Evolutionary conservation across 1,140 invertebrate species (phyloP).

Genomic region (Macrocentrus cingulum): DNA sequence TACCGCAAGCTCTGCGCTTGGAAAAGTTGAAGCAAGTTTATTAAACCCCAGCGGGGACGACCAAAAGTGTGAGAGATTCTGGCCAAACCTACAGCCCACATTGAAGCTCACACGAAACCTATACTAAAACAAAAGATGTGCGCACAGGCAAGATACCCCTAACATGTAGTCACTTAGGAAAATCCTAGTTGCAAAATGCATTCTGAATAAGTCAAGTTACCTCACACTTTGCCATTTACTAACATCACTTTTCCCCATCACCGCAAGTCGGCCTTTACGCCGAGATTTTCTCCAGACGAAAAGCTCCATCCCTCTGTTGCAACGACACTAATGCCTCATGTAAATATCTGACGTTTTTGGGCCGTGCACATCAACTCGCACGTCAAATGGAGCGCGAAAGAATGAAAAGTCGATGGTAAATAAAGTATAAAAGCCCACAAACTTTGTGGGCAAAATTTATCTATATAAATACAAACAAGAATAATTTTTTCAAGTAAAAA

Average conservation of each 20-base stretch:
- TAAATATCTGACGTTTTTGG: constrained; percentile 21
- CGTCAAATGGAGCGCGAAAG: constrained; percentile 13
- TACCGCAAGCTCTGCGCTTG: background rate
- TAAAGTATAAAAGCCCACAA: background rate
- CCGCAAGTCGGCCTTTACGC: constrained; percentile 1
- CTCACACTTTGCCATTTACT: constrained; percentile 1
- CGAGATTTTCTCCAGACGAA: constrained; percentile 7
- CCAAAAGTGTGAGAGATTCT: constrained; percentile 2
- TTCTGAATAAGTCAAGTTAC: constrained; percentile 26
- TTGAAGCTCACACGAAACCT: too few species aligned
- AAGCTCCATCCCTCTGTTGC: background rate
- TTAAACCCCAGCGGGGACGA: constrained; percentile 7
- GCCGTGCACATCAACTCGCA: constrained; percentile 9
- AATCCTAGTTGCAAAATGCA: constrained; percentile 20
- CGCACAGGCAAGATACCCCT: too few species aligned
- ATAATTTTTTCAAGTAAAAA: too few species aligned
- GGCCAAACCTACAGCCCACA: background rate
- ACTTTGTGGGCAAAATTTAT: too few species aligned
- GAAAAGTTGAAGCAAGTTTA: constrained; percentile 12
- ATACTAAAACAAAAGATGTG: too few species aligned
- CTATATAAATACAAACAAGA: too few species aligned
- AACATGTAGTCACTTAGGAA: constrained; percentile 24
- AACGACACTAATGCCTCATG: constrained; percentile 21
- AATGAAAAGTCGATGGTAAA: background rate
- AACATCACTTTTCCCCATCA: background rate